Base-by-base conservation (phyloP, 2,113 vertebrate species). In the Ageneiosus marmoratus region DNA sequence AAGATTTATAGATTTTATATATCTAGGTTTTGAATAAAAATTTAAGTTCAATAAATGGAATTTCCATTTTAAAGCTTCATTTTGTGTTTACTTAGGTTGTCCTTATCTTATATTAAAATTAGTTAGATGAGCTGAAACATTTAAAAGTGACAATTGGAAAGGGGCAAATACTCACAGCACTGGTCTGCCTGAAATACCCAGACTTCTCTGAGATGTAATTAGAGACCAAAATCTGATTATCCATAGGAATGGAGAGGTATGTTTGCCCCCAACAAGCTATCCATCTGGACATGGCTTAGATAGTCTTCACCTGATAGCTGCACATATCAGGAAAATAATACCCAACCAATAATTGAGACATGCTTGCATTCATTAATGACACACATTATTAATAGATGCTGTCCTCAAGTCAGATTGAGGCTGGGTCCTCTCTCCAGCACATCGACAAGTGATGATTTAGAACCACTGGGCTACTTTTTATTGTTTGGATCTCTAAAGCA, bases 371-470 rank as follows among this genome's bases (percentile, higher is more conserved):
- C 5, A n/a, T 69, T 72, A 83, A 86, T 44, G 41, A 15, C 32
- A 15, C 62, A 48, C 50, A 24, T 53, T 44, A 37, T 32, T 87
- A 22, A 24, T 58, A 51, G 79, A 67, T n/a, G 77, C 78, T 70
- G 67, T 79, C 24, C 56, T 56, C 4, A 5, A 5, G 20, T 46
- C 51, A 84, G 53, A 13, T 16, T 58, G 32, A 67, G 56, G 82
- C 80, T 63, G 55, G 18, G 83, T 77, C 72, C 53, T 60, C 27
- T 70, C 51, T 84, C 79, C 60, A 62, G n/a, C 87, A 89, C 79
- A 87, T 85, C 76, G 86, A 63, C 75, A 87, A 65, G 56, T 55
- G 10, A 22, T 86, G 88, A 92, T 87, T 89, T 91, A 91, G 83
- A 79, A 76, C 32, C 75, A 48, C 53, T 62, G 27, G 20, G 29